phyloP scores from a whole-genome alignment of 1,140 invertebrate genomes.

The Leptinotarsa undecemlineata region DNA sequence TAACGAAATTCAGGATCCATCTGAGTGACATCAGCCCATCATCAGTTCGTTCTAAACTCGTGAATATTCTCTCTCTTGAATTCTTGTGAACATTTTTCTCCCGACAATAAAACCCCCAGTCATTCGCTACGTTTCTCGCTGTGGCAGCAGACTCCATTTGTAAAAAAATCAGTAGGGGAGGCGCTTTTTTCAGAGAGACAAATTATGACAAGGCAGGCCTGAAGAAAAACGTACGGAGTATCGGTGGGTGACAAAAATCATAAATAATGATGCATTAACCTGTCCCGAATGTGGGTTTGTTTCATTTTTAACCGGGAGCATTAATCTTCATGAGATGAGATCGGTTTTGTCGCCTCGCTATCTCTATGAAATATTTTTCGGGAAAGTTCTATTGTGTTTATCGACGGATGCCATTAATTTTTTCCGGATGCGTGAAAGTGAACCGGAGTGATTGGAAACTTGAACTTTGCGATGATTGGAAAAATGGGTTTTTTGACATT shows the following conservation, averaged over 20 bases:
- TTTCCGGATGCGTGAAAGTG: conserved; percentile 1
- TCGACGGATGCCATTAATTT: conserved; percentile 26
- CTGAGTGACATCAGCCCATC: no score
- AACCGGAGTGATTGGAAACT: conserved; percentile 10
- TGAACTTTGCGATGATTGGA: background rate
- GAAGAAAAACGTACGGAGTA: background rate
- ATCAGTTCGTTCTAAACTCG: no score
- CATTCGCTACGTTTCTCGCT: background rate
- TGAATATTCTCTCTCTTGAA: no score
- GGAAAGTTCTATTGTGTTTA: conserved; percentile 20
- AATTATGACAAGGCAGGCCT: conserved; percentile 20
- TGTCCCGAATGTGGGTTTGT: conserved; percentile 19
- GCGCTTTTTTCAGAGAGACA: conserved; percentile 7
- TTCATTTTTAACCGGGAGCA: conserved; percentile 23
- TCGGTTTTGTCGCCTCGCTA: conserved; percentile 26
- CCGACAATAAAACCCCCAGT: no score
- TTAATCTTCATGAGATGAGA: conserved; percentile 27
- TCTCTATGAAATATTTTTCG: conserved; percentile 25
- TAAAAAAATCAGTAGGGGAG: conserved; percentile 8
- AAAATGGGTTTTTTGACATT: background rate
- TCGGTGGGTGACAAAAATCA: conserved; percentile 22
- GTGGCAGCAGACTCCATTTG: background rate
- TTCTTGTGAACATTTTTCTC: no score
- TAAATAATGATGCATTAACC: conserved; percentile 33
- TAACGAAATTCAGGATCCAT: no score